Evolutionary conservation across 2,113 vertebrate species (phyloP).

Genomic region (Puntigrus tetrazona): DNA sequence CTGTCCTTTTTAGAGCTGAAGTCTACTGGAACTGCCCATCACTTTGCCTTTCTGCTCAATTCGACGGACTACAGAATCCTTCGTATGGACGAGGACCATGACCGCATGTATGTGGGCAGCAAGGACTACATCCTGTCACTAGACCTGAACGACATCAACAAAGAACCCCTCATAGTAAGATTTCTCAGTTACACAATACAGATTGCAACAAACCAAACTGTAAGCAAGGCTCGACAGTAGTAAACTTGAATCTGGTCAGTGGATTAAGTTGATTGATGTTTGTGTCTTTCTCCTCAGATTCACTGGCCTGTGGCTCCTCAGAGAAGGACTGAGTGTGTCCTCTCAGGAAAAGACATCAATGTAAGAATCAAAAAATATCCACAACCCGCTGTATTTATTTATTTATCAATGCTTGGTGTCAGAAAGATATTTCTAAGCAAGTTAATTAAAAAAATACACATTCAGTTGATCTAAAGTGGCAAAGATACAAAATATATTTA

Average conservation of each 20-base stretch:
- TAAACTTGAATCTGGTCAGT: background rate
- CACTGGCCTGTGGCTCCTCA: constrained; percentile 93
- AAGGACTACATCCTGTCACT: constrained; percentile 96
- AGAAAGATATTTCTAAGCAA: background rate
- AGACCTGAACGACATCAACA: constrained; percentile 98
- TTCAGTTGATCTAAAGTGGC: too few relatives aligned
- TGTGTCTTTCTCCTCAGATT: constrained; percentile 77
- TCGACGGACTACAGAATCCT: constrained; percentile 95
- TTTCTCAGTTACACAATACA: background rate
- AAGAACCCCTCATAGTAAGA: constrained; percentile 96
- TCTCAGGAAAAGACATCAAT: constrained; percentile 94
- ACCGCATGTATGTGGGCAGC: constrained; percentile 99
- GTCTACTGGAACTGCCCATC: constrained; percentile 90
- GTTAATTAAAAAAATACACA: too few relatives aligned
- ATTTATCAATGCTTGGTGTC: too few relatives aligned
- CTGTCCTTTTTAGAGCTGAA: constrained; percentile 81
- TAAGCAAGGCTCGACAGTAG: background rate
- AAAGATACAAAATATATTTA: too few relatives aligned
- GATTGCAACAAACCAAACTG: background rate
- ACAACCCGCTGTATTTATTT: too few relatives aligned
- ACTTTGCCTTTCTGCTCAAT: constrained; percentile 97
- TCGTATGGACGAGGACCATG: constrained; percentile 96
- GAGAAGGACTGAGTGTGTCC: constrained; percentile 93
- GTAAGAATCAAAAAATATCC: constrained; percentile 89
- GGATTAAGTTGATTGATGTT: background rate